Percentiles rank a stretch among this genome's conserved stretches.
Evolutionary conservation across 2,113 vertebrate genomes (phyloP).

Genomic region (Electrona antarctica): DNA sequence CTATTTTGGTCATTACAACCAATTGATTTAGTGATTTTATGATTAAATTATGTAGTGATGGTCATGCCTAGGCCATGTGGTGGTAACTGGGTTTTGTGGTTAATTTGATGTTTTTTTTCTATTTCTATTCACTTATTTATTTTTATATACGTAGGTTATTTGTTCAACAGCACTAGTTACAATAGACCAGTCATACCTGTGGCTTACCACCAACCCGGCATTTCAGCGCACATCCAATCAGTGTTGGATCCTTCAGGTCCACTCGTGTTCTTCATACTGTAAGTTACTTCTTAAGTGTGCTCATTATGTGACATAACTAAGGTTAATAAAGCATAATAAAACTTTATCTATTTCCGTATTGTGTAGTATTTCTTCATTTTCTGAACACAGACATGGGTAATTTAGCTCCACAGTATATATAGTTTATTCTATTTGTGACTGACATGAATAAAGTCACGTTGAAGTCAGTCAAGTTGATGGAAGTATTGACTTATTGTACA

Average conservation of each 20-base stretch:
- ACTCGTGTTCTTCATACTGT: slow-evolving; percentile 62
- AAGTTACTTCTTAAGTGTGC: slow-evolving; percentile 70
- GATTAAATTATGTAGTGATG: slow-evolving; percentile 42
- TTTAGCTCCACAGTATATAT: not conserved
- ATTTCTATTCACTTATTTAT: slow-evolving; percentile 20
- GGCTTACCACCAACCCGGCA: slow-evolving; percentile 55
- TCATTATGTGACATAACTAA: slow-evolving; percentile 73
- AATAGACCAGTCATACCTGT: slow-evolving; percentile 36
- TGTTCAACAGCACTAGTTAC: slow-evolving; percentile 44
- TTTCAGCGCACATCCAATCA: slow-evolving; percentile 40
- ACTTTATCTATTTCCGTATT: slow-evolving; percentile 77
- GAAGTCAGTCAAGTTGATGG: no score
- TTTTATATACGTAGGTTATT: slow-evolving; percentile 33
- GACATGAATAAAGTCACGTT: not conserved
- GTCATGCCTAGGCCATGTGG: not conserved
- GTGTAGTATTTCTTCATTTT: slow-evolving; percentile 71
- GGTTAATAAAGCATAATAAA: slow-evolving; percentile 81
- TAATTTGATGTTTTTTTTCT: slow-evolving; percentile 54
- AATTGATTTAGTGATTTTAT: slow-evolving; percentile 43
- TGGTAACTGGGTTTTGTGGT: slow-evolving; percentile 47
- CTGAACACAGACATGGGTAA: not conserved
- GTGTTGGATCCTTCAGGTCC: slow-evolving; percentile 60
- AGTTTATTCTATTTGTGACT: not conserved
- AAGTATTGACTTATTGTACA: no score
- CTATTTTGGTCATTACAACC: slow-evolving; percentile 35